Conservation (phyloP, 2,888 invertebrate species). For the Oscheius sp. region DNA sequence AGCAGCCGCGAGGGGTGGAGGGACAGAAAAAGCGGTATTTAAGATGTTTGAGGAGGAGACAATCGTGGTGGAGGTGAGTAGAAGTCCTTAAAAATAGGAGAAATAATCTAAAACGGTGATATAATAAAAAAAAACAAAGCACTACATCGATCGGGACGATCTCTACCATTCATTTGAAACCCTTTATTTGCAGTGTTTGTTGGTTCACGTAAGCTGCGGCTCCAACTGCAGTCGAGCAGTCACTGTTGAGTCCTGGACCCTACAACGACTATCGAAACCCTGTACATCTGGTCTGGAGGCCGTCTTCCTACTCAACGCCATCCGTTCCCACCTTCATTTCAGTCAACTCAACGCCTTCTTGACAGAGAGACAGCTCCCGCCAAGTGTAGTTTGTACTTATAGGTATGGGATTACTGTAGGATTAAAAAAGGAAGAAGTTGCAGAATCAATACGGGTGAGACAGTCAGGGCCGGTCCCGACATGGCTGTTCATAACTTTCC, state of each 20-base stretch:
- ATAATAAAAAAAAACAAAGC: too few relatives aligned
- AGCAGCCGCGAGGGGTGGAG: not conserved
- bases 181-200: conserved; percentile 27
- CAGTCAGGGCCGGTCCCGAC: not conserved
- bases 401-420: not conserved
- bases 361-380: conserved; percentile 1
- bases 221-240: conserved; percentile 19
- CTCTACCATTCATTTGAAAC: too few relatives aligned
- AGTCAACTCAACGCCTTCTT: conserved; percentile 96
- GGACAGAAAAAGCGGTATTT: not conserved
- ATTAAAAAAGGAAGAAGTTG: not conserved
- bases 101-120: too few relatives aligned
- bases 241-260: conserved; percentile 26
- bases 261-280: not conserved
- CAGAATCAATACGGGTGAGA: conserved; percentile 9
- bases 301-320: conserved; percentile 87
- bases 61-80: conserved; percentile 6
- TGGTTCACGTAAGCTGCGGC: conserved; percentile 30
- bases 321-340: conserved; percentile 93
- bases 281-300: conserved; percentile 48
- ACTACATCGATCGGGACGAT: too few relatives aligned
- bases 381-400: conserved; percentile 22
- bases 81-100: not conserved
- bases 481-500: conserved; percentile 26
- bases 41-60: not conserved